Conservation (phyloP, 2,113 vertebrate genomes). For the Procapra przewalskii region DNA sequence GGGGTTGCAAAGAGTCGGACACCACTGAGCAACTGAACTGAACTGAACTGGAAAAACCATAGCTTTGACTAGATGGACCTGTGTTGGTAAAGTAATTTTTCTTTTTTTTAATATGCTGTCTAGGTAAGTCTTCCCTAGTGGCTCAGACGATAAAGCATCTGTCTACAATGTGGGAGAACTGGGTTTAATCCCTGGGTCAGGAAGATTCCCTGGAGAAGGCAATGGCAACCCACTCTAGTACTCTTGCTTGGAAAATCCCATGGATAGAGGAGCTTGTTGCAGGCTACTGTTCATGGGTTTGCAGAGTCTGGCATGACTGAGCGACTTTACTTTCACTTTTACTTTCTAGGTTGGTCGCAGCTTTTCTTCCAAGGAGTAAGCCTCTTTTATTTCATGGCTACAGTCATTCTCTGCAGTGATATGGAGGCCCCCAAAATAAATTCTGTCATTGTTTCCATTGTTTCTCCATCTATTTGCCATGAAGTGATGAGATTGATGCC, state of each 20-base stretch:
- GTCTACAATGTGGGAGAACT: too few relatives aligned
- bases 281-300: too few relatives aligned
- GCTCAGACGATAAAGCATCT: accelerated
- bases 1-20: too few relatives aligned
- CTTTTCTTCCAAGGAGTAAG: not conserved
- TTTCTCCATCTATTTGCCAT: not conserved
- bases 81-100: not conserved
- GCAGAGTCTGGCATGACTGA: too few relatives aligned
- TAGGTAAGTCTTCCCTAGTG: not conserved
- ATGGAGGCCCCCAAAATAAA: not conserved
- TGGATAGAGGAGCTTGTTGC: too few relatives aligned
- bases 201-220: too few relatives aligned
- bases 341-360: not conserved
- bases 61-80: not conserved
- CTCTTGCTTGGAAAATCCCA: too few relatives aligned
- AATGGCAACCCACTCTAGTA: too few relatives aligned
- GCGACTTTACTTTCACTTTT: too few relatives aligned
- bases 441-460: not conserved
- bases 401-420: not conserved
- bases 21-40: too few relatives aligned
- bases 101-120: not conserved
- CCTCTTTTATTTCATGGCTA: not conserved
- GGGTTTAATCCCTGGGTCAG: accelerated
- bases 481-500: not conserved
- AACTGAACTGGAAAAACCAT: not conserved